Percentiles rank a stretch among this genome's conserved stretches.
Conservation (phyloP, 2,113 vertebrate species). For the Mystacornis crossleyi region DNA sequence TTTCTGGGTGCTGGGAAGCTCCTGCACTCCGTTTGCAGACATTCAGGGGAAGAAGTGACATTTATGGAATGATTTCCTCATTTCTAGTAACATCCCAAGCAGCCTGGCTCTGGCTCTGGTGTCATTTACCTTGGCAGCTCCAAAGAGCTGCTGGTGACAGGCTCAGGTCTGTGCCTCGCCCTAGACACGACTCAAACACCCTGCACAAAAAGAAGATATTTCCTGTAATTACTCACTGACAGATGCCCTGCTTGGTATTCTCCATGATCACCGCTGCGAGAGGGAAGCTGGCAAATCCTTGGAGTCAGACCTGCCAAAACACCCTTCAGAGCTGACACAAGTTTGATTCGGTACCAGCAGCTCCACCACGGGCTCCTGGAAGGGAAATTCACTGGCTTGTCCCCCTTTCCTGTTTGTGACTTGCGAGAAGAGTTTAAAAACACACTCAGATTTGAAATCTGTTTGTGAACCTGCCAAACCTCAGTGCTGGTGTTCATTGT, state of each 20-base stretch:
- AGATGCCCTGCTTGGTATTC: not conserved
- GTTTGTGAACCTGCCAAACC: not conserved
- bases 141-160: not conserved
- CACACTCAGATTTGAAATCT: not conserved
- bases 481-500: not conserved
- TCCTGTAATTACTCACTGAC: conserved; percentile 11
- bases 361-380: not conserved
- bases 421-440: not conserved
- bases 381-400: not conserved
- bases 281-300: not conserved
- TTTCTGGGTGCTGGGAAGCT: not conserved
- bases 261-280: not conserved
- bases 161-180: not conserved
- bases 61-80: not conserved
- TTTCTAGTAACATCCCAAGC: not conserved
- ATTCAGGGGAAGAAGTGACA: not conserved
- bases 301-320: not conserved
- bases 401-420: not conserved
- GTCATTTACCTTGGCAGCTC: not conserved
- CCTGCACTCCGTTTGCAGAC: not conserved
- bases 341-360: not conserved
- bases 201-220: not conserved
- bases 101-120: not conserved
- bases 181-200: not conserved
- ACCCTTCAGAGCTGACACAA: not conserved